phyloP scores from a whole-genome alignment of 1,140 invertebrate species.

The Macrotrachela quadricornifera region DNA sequence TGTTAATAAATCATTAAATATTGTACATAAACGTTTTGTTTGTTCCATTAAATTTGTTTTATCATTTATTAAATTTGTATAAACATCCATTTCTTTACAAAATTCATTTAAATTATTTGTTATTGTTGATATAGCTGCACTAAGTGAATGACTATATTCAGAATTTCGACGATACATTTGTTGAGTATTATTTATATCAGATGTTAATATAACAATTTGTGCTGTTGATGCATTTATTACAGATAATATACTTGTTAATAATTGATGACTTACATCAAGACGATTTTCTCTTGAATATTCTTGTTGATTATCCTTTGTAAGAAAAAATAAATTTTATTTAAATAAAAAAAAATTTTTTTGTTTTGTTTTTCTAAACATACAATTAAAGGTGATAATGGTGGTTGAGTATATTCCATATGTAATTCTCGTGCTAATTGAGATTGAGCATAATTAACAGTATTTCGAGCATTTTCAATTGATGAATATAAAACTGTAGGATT shows the following conservation, averaged over 20 bases:
- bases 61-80: too few relatives aligned
- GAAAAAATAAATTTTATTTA: too few relatives aligned
- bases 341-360: too few relatives aligned
- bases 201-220: conserved; percentile 81
- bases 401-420: not conserved
- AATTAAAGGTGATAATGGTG: not conserved
- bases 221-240: conserved; percentile 98
- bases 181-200: conserved; percentile 30
- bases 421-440: not conserved
- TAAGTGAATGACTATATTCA: conserved; percentile 42
- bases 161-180: too few relatives aligned
- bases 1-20: conserved; percentile 77
- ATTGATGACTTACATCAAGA: conserved; percentile 80
- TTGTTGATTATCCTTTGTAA: conserved; percentile 57
- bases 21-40: conserved; percentile 54
- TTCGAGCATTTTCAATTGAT: conserved; percentile 1
- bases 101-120: too few relatives aligned
- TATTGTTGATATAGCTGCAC: conserved; percentile 69
- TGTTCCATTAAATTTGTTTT: too few relatives aligned
- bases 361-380: not conserved
- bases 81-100: too few relatives aligned
- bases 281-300: not conserved
- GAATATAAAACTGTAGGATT: too few relatives aligned
- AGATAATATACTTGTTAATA: conserved; percentile 79
- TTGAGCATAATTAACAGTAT: not conserved